Conservation (phyloP, 2,888 invertebrate genomes). For the Archips crataeganus region DNA sequence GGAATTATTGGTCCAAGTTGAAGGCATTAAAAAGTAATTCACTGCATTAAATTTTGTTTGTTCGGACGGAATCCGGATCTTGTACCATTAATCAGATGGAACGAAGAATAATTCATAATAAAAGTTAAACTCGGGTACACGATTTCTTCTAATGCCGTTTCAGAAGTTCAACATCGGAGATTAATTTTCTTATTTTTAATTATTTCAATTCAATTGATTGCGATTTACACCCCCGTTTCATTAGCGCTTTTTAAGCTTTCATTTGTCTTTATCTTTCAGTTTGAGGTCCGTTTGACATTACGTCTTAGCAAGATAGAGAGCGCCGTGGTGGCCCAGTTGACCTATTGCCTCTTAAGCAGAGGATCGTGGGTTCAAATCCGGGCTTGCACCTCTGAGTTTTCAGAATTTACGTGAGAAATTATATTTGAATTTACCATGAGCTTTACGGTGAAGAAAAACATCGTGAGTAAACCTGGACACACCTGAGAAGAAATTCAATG, state of each 20-base stretch:
- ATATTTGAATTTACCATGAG: no score
- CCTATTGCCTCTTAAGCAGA: no score
- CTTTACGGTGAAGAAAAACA: no score
- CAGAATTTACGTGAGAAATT: no score
- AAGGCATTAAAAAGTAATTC: constrained; percentile 40
- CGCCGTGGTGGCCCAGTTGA: no score
- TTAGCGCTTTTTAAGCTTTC: background rate
- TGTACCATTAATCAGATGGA: constrained; percentile 39
- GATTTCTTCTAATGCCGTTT: constrained; percentile 36
- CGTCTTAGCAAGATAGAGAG: no score
- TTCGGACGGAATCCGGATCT: constrained; percentile 35
- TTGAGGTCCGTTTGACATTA: no score
- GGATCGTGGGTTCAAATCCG: no score
- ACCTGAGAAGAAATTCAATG: no score
- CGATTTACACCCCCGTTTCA: background rate
- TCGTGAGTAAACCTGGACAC: no score
- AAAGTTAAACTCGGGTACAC: constrained; percentile 31
- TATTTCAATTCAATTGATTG: constrained; percentile 1
- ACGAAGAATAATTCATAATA: constrained; percentile 41
- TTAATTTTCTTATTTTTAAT: constrained; percentile 8
- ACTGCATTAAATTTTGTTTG: constrained; percentile 40
- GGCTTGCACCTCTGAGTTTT: no score
- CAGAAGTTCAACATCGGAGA: constrained; percentile 17
- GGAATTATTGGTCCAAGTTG: constrained; percentile 34
- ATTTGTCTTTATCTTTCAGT: background rate